These are phyloP conservation scores for Bruchidius siliquastri DNA, from an alignment of 2,888 invertebrate species.

Conservation along the genomic window DNA sequence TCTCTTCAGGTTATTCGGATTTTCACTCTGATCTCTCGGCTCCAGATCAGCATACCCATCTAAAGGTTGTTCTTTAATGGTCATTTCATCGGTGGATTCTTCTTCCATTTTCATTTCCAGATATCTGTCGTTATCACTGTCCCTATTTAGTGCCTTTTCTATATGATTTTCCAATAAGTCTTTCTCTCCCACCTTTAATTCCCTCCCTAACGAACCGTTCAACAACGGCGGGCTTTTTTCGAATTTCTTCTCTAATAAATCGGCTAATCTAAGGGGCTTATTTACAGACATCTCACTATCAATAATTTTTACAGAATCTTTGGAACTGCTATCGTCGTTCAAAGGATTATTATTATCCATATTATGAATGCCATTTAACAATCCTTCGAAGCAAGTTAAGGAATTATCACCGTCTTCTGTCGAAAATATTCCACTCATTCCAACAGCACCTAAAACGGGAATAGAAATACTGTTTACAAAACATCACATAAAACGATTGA, in stretches of 20 bases:
- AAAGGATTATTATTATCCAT: conserved; percentile 52
- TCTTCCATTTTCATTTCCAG: conserved; percentile 7
- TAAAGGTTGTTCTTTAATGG: not conserved
- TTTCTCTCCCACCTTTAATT: conserved; percentile 55
- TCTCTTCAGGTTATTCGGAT: conserved; percentile 39
- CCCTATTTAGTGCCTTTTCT: conserved; percentile 48
- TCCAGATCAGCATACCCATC: not conserved
- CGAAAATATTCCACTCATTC: conserved; percentile 50
- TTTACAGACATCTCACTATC: conserved; percentile 46
- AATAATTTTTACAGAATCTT: conserved; percentile 44
- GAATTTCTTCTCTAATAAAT: conserved; percentile 74
- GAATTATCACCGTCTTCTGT: conserved; percentile 56
- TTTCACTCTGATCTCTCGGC: conserved; percentile 14
- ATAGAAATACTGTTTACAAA: too few species aligned
- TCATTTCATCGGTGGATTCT: conserved; percentile 3
- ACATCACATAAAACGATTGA: too few species aligned
- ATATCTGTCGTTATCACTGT: conserved; percentile 21
- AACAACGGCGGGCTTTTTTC: conserved; percentile 56
- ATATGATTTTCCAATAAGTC: conserved; percentile 59
- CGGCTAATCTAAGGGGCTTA: conserved; percentile 72
- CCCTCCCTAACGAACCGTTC: conserved; percentile 53
- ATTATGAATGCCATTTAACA: conserved; percentile 56
- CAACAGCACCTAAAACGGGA: conserved; percentile 37
- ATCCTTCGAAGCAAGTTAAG: conserved; percentile 59
- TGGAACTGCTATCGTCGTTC: conserved; percentile 53